Base-by-base conservation (phyloP, 1,140 invertebrate species). In the Myzus persicae region DNA sequence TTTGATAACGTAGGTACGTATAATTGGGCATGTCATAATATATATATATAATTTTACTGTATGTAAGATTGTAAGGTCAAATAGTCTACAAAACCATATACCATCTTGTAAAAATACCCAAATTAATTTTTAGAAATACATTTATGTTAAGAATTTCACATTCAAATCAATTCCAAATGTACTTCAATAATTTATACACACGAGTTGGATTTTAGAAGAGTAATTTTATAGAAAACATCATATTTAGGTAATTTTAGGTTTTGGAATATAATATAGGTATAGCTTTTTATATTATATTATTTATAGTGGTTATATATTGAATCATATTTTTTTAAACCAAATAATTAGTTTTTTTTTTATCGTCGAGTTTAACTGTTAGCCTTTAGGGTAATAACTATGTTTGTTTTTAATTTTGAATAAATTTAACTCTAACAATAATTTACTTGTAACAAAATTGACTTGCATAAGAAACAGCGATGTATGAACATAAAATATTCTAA, bases 401-500 rank as follows among this genome's bases (percentile, higher is more conserved):
- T 38, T 42, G 24, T 42, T 40, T 26, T 48, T 87, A 26, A 36
- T 31, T 54, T 40, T 51, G 24, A 89, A n/a, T 7, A 26, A 11
- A 20, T 54, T 54, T 24, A 38, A 51, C 24, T 89, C 22, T 6
- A 40, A 89, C 48, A 36, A 51, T 51, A 54, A 51, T 89, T 54
- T 54, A 51, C 36, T 38, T 36, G 9, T 89, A 89, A 54, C 24
- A 22, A 54, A 54, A 54, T 51, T 14, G 36, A 54, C 88, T 89
- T 51, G 36, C 48, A 54, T 40, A 89, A 89, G 46, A 54, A 89
- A 89, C 36, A 11, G 48, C 44, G 8, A 48, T 87, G n/a, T 48
- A 46, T 46, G 85, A n/a, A 36, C n/a, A 87, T 87, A n/a, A 89
- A 54, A 89, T 89, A 89, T 38, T 38, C 36, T 54, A 89, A 89